A percentile compares a stretch with the other conserved stretches of the same genome.
Conservation (phyloP, 2,888 invertebrate genomes). For the Monochamus alternatus region DNA sequence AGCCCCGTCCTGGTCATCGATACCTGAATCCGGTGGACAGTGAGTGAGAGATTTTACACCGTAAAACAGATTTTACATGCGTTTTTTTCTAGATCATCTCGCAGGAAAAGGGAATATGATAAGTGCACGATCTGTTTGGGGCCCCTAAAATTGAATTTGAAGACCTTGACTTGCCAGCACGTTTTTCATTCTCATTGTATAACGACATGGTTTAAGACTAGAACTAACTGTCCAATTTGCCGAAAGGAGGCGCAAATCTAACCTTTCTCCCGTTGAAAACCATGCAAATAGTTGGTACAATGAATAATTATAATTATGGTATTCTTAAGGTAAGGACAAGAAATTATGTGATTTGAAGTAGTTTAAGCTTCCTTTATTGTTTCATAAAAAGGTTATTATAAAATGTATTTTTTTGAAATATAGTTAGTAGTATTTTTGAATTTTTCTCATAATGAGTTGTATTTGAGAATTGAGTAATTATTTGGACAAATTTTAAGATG, state of each 20-base stretch:
- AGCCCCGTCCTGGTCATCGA: not conserved
- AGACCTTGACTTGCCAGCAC: conserved; percentile 44
- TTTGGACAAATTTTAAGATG: no score
- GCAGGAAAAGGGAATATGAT: conserved; percentile 25
- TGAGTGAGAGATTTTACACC: not conserved
- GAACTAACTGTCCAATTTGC: conserved; percentile 49
- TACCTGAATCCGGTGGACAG: conserved; percentile 9
- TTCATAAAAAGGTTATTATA: no score
- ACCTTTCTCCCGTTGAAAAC: not conserved
- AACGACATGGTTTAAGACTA: conserved; percentile 39
- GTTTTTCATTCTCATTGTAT: conserved; percentile 48
- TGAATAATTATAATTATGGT: no score
- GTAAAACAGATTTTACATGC: not conserved
- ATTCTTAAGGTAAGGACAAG: no score
- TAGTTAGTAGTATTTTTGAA: no score
- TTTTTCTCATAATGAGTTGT: no score
- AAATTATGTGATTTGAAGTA: no score
- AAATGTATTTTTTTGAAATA: no score
- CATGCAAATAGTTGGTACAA: no score
- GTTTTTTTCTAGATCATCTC: conserved; percentile 20
- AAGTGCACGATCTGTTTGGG: conserved; percentile 48
- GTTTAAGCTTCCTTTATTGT: no score
- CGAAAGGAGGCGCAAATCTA: conserved; percentile 20
- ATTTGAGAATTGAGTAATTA: no score
- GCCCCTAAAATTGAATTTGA: conserved; percentile 23